A percentile compares a stretch with the other conserved stretches of the same genome.
phyloP scores from a whole-genome alignment of 2,113 vertebrate species.

The Promerops cafer region DNA sequence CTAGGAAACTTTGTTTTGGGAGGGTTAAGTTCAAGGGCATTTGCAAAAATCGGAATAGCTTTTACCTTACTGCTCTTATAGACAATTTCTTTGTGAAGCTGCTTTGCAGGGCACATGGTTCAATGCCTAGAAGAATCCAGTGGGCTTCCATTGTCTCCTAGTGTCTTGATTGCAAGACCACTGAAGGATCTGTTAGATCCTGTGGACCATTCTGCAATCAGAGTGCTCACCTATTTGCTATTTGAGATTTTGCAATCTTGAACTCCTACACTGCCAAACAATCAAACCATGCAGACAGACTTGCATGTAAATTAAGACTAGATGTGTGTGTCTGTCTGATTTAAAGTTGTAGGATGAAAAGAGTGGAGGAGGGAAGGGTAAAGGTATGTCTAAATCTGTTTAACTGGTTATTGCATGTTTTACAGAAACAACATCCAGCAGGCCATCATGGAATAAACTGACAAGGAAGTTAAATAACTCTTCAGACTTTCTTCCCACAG shows the following conservation, averaged over 20 bases:
- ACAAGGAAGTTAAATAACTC: not conserved
- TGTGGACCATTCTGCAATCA: not conserved
- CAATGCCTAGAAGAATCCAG: not conserved
- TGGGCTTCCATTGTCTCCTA: not conserved
- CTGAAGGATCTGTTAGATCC: not conserved
- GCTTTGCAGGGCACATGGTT: not conserved
- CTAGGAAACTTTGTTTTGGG: not conserved
- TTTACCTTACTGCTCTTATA: not conserved
- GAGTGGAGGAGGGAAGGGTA: not conserved
- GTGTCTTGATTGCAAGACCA: not conserved
- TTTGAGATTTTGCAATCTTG: not conserved
- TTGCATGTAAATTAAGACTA: not conserved
- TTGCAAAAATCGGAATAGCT: not conserved
- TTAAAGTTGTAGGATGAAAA: not conserved
- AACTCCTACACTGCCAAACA: not conserved
- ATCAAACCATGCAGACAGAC: not conserved
- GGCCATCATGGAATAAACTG: not conserved
- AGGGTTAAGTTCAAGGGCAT: not conserved
- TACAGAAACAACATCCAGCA: not conserved
- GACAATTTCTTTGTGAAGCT: not conserved
- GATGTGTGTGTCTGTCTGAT: not conserved
- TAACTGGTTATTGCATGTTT: not conserved
- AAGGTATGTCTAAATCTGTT: not conserved
- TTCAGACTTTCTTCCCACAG: not conserved
- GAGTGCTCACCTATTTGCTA: not conserved